Evolutionary conservation across 1,140 invertebrate genomes (phyloP), one percentile per base, ranked within the genome.

Genomic region (Microplitis demolitor): DNA sequence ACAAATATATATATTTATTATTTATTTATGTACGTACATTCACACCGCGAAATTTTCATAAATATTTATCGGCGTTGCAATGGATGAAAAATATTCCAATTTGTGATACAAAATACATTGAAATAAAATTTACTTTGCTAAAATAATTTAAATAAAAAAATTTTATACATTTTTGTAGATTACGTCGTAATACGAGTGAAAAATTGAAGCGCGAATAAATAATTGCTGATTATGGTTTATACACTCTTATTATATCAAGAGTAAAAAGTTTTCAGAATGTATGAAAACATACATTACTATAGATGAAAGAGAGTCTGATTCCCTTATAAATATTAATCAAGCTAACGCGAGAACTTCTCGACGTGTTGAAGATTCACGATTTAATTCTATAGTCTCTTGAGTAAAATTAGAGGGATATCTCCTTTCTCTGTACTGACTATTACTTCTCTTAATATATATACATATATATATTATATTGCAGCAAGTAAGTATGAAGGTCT

Each of bases 311-410:
- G 56, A 66, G 61, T 16, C 45, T 33, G 58, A 56, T 66, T 63
- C 58, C 75, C 78, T 80, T 80, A 82, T 83, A 81, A 82, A 83
- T 83, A 83, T 83, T 82, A 78, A 83, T 83, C 73, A 75, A 75
- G 77, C 73, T 73, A 76, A 74, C 77, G 72, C 60, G 58, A 56
- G 69, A 53, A 58, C 39, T 35, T 33, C 35, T 64, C 61, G 37
- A 67, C 60, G 39, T 68, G 53, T 39, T 58, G 66, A 69, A 51
- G 64, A 71, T 58, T 58, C 62, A 54, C 63, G 45, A 70, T 66
- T 69, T 71, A 70, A 63, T 69, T 75, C 62, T 71, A 53, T 51
- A 71, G 16, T 66, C 53, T 16, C 45, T 37, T 53, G 45, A 50
- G 54, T 67, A 33, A 4, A 35, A 34, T 13, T 62, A 37, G n/a